Evolutionary conservation across 2,888 invertebrate species (phyloP).

Genomic region (Luperina testacea): DNA sequence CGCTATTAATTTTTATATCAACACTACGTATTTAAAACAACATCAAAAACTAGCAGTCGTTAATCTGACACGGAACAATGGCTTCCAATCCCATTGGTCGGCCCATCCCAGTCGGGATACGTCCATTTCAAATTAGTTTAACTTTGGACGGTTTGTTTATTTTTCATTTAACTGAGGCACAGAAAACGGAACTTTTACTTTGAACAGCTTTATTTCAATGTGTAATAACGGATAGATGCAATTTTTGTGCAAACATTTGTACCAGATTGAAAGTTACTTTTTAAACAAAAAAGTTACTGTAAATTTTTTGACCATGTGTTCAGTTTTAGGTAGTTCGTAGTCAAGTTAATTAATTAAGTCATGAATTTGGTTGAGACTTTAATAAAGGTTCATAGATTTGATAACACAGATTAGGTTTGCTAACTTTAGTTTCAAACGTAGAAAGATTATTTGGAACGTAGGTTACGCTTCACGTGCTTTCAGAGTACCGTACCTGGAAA

Average conservation of each 20-base stretch:
- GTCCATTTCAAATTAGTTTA: constrained; percentile 78
- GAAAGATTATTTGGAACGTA: not conserved
- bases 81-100: constrained; percentile 69
- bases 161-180: constrained; percentile 66
- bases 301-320: not conserved
- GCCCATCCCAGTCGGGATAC: constrained; percentile 54
- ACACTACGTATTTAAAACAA: constrained; percentile 23
- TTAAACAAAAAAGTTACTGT: not conserved
- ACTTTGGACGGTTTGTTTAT: constrained; percentile 70
- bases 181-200: constrained; percentile 52
- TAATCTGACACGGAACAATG: constrained; percentile 76
- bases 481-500: not conserved
- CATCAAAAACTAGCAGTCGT: constrained; percentile 55
- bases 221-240: constrained; percentile 40
- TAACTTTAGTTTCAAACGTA: not conserved
- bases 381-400: not conserved
- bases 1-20: not conserved
- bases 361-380: not conserved
- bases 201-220: constrained; percentile 50
- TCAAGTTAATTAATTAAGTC: not conserved
- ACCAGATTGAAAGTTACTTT: not conserved
- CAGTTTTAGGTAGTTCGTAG: not conserved
- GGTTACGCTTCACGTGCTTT: not conserved
- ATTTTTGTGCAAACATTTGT: constrained; percentile 37
- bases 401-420: not conserved